Base-by-base conservation (phyloP, 1,140 invertebrate genomes). In the Ctenoplectra terminalis region DNA sequence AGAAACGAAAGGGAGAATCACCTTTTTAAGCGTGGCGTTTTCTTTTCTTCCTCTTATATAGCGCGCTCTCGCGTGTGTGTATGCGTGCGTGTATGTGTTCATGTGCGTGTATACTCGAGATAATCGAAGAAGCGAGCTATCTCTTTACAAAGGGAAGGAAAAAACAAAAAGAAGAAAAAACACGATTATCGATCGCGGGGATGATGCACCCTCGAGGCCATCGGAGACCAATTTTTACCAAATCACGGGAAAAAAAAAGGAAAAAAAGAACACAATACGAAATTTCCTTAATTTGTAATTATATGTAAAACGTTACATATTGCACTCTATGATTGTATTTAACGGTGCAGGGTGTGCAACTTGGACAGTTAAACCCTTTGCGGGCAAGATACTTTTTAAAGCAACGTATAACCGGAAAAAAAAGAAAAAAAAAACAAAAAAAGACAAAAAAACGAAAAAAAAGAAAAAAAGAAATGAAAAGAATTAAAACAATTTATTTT, bases 21-120 rank as follows among this genome's bases (percentile, higher is more conserved):
- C 58, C 46, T 46, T 63, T 54, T 46, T 63, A 72, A 48, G 73
- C 70, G 54, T 77, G 60, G 34, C 71, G 79, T 82, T 69, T 52
- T 81, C 72, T 82, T 83, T 81, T 80, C 74, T 84, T 82, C 77
- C 54, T 85, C 73, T 81, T 56, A 37, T n/a, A 56, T 83, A 48
- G 69, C 82, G 82, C 67, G 86, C 72, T 87, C 85, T 87, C 67
- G 86, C 69, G 83, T 85, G 86, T 83, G 61, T 87, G 86, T 58
- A 76, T 85, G 87, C 79, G 75, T 85, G 85, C 75, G 81, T 88
- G 87, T 77, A 82, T 88, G 81, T 75, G 74, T 88, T 75, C 61
- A 79, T 81, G 64, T 88, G 85, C 76, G 82, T 82, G 84, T 89
- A 70, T 86, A 82, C 61, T 82, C 78, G 79, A 80, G 67, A 87